phyloP scores from a whole-genome alignment of 2,888 invertebrate species.

The Noctua pronuba region DNA sequence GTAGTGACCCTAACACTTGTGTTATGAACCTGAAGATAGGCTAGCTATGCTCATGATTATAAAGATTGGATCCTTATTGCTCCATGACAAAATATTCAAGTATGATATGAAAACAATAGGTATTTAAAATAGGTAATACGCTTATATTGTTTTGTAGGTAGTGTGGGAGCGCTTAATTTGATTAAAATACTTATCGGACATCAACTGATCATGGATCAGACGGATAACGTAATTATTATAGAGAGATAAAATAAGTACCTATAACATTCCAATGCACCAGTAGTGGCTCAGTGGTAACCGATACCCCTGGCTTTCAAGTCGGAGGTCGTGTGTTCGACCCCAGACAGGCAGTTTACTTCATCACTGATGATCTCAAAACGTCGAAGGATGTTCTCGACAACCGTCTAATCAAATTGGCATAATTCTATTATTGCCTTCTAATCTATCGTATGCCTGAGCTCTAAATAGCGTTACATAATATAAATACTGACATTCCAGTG shows the following conservation, averaged over 20 bases:
- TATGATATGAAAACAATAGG: not conserved
- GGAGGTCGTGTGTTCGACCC: not conserved
- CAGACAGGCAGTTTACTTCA: not conserved
- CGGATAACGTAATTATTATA: not conserved
- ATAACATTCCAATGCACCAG: not conserved
- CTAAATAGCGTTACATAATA: conserved; percentile 15
- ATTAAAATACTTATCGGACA: conserved; percentile 19
- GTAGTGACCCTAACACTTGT: too few species aligned
- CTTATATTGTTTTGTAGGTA: not conserved
- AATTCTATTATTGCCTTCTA: not conserved
- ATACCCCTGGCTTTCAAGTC: not conserved
- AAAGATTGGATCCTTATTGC: not conserved
- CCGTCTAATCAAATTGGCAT: too few species aligned
- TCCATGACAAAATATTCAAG: not conserved
- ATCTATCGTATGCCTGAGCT: conserved; percentile 20
- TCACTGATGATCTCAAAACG: not conserved
- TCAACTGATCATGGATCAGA: not conserved
- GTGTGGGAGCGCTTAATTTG: not conserved
- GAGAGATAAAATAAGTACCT: not conserved
- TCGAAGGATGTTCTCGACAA: not conserved
- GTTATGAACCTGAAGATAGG: not conserved
- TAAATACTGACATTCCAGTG: conserved; percentile 44
- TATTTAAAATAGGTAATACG: conserved; percentile 5
- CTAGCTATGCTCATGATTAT: not conserved
- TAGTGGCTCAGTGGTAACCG: not conserved